These are phyloP conservation scores for Achroia grisella DNA, from an alignment of 1,140 invertebrate genomes.

Conservation along the genomic window DNA sequence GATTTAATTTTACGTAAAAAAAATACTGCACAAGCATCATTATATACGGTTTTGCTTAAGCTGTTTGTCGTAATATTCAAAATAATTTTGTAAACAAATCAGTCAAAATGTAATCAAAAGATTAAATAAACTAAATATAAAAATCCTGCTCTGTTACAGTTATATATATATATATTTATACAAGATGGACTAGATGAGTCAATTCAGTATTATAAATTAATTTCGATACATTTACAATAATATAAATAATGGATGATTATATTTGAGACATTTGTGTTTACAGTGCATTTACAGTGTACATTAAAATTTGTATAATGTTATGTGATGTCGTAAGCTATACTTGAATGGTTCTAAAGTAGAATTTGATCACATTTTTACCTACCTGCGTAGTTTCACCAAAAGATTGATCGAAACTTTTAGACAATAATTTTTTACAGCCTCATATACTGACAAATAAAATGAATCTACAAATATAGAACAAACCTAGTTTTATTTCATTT, in stretches of 20 bases:
- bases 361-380: conserved; percentile 32
- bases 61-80: no score
- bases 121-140: conserved; percentile 15
- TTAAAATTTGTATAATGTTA: conserved; percentile 17
- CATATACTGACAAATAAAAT: conserved; percentile 67
- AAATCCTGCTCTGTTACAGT: conserved; percentile 23
- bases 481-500: conserved; percentile 45
- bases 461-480: conserved; percentile 50
- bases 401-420: conserved; percentile 63
- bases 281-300: conserved; percentile 28
- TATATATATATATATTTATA: conserved; percentile 8
- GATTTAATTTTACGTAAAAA: no score
- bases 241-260: conserved; percentile 34
- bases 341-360: conserved; percentile 31
- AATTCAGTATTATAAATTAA: conserved; percentile 70
- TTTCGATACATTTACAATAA: conserved; percentile 57
- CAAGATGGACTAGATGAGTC: conserved; percentile 45
- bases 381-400: conserved; percentile 44
- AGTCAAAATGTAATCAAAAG: no score
- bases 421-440: conserved; percentile 71
- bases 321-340: conserved; percentile 16
- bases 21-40: no score
- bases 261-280: conserved; percentile 24
- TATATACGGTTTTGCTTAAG: no score
- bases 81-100: no score